phyloP scores from a whole-genome alignment of 2,797 vertebrate species.

The Coendou prehensilis region DNA sequence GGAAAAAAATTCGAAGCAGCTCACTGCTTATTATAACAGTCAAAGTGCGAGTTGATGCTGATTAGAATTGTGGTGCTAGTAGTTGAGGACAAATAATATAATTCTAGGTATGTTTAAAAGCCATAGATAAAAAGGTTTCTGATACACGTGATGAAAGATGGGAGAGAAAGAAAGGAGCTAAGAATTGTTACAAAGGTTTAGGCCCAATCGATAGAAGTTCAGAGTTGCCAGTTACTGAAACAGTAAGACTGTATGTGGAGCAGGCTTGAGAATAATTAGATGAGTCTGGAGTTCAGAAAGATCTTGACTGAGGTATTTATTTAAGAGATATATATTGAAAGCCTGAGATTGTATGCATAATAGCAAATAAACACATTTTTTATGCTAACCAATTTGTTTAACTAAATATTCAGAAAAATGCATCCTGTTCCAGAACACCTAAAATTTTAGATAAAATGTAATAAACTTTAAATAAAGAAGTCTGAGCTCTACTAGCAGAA shows the following conservation, averaged over 20 bases:
- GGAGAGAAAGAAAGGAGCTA: neutral
- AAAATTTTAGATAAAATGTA: slow-evolving; percentile 55
- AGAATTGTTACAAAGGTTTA: neutral
- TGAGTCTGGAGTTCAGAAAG: slow-evolving; percentile 22
- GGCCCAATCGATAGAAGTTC: neutral
- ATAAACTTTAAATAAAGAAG: slow-evolving; percentile 19
- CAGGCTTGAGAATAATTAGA: neutral
- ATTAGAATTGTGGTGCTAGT: neutral
- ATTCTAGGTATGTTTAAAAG: neutral
- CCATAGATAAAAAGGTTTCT: neutral
- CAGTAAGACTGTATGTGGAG: neutral
- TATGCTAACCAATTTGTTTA: slow-evolving; percentile 44
- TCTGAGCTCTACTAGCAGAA: slow-evolving; percentile 26
- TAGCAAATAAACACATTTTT: slow-evolving; percentile 26
- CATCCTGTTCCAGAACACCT: neutral
- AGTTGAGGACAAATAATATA: neutral
- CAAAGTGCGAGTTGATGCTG: neutral
- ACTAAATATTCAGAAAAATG: slow-evolving; percentile 57
- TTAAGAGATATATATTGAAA: slow-evolving; percentile 13
- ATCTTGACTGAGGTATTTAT: neutral
- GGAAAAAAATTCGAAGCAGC: neutral
- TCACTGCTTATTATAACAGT: neutral
- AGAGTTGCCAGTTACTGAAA: neutral
- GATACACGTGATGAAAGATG: neutral
- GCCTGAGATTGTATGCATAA: neutral